These are phyloP conservation scores for Xylocampa areola DNA, from an alignment of 2,888 invertebrate species.

Conservation along the genomic window DNA sequence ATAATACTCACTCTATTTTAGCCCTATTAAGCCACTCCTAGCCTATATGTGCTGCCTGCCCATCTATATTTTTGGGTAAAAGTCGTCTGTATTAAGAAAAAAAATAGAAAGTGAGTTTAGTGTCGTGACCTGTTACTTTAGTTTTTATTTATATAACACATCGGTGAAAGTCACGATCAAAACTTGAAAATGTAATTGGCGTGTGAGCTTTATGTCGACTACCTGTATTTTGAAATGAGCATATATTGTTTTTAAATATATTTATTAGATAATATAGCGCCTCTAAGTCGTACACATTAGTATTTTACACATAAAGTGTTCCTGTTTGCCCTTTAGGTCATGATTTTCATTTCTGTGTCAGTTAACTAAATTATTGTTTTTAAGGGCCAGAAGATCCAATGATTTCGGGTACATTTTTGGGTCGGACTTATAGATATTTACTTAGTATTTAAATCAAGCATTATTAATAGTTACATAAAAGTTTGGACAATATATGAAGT, in stretches of 20 bases:
- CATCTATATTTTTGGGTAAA: slow-evolving; percentile 9
- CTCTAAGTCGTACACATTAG: no score
- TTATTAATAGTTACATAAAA: no score
- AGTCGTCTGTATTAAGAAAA: slow-evolving; percentile 14
- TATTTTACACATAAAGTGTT: no score
- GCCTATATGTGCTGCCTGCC: slow-evolving; percentile 14
- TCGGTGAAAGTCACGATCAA: slow-evolving; percentile 50
- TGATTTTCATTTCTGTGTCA: no score
- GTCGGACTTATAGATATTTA: no score
- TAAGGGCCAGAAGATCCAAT: no score
- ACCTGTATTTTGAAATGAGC: slow-evolving; percentile 10
- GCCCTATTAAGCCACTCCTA: slow-evolving; percentile 16
- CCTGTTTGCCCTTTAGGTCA: no score
- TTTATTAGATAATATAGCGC: no score
- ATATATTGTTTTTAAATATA: slow-evolving; percentile 2
- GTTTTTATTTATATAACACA: slow-evolving; percentile 49
- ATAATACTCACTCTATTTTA: slow-evolving; percentile 12
- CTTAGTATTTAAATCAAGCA: no score
- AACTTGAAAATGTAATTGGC: slow-evolving; percentile 23
- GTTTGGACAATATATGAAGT: no score
- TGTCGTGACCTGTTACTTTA: slow-evolving; percentile 49
- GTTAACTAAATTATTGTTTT: no score
- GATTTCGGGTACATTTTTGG: no score
- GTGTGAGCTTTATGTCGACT: slow-evolving; percentile 22
- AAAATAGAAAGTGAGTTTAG: slow-evolving; percentile 38